phyloP scores from a whole-genome alignment of 2,888 invertebrate species.

The Rhagium mordax region DNA sequence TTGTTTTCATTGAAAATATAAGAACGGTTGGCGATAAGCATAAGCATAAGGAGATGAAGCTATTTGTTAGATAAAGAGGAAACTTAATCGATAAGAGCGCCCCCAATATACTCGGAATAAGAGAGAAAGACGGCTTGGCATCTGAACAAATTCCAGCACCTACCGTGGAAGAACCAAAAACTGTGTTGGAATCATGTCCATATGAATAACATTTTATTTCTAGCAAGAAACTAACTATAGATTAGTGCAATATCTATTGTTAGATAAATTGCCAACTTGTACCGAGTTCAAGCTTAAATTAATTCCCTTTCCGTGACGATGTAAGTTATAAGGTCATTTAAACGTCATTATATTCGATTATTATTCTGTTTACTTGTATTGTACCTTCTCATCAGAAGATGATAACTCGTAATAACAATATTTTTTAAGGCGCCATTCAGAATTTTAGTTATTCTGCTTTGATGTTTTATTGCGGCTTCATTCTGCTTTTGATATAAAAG shows the following conservation, averaged over 20 bases:
- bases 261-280: neutral
- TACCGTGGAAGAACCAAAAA: conserved; percentile 39
- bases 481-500: too few species aligned
- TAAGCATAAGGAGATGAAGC: conserved; percentile 23
- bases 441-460: too few species aligned
- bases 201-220: conserved; percentile 41
- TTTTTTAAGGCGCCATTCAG: too few species aligned
- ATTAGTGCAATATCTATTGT: neutral
- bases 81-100: conserved; percentile 34
- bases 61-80: conserved; percentile 32
- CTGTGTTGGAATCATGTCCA: conserved; percentile 35
- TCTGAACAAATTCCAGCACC: conserved; percentile 44
- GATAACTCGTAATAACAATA: too few species aligned
- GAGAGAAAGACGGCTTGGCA: conserved; percentile 39
- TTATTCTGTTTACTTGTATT: too few species aligned
- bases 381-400: too few species aligned
- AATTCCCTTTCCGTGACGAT: too few species aligned
- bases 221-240: conserved; percentile 13
- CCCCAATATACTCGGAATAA: conserved; percentile 37
- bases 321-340: too few species aligned
- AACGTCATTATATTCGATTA: too few species aligned
- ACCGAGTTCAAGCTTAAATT: neutral
- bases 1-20: conserved; percentile 20
- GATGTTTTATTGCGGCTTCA: too few species aligned
- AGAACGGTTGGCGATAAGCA: conserved; percentile 18